These are phyloP conservation scores for Atherinomorus stipes DNA, from an alignment of 2,113 vertebrate genomes.

Conservation along the genomic window DNA sequence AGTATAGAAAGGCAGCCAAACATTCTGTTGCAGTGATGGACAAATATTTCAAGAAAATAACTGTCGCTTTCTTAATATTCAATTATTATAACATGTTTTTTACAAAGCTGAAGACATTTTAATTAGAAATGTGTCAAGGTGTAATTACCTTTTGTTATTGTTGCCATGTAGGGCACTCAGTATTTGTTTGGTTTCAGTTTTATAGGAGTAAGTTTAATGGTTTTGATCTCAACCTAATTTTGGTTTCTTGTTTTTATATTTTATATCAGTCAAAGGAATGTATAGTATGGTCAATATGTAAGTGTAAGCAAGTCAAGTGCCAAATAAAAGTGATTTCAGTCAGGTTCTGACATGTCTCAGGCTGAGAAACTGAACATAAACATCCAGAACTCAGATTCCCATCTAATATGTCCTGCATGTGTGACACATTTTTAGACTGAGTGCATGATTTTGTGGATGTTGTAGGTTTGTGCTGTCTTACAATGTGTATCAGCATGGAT, in stretches of 20 bases:
- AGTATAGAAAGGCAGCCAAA: background rate
- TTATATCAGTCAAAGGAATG: conserved; percentile 35
- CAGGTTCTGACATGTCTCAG: conserved; percentile 59
- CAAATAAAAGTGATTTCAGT: conserved; percentile 57
- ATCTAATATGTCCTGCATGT: background rate
- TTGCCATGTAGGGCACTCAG: conserved; percentile 10
- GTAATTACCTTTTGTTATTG: conserved; percentile 43
- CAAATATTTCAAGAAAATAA: background rate
- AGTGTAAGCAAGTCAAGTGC: conserved; percentile 42
- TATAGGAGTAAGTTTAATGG: conserved; percentile 10
- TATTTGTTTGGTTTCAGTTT: conserved; percentile 17
- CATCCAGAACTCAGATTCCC: conserved; percentile 23
- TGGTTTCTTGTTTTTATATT: conserved; percentile 47
- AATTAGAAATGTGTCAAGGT: conserved; percentile 28
- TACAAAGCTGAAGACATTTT: conserved; percentile 39
- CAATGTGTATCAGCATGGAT: conserved; percentile 87
- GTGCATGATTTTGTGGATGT: background rate
- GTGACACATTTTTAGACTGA: background rate
- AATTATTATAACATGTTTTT: conserved; percentile 32
- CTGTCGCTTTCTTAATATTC: conserved; percentile 1
- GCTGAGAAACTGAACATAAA: background rate
- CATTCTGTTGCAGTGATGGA: conserved; percentile 1
- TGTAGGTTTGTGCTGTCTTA: conserved; percentile 77
- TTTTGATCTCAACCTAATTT: conserved; percentile 55
- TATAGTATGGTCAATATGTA: conserved; percentile 1